A percentile compares a stretch with the other conserved stretches of the same genome.
These are phyloP conservation scores for Todiramphus chloris DNA, from an alignment of 2,113 vertebrate species.

Conservation along the genomic window DNA sequence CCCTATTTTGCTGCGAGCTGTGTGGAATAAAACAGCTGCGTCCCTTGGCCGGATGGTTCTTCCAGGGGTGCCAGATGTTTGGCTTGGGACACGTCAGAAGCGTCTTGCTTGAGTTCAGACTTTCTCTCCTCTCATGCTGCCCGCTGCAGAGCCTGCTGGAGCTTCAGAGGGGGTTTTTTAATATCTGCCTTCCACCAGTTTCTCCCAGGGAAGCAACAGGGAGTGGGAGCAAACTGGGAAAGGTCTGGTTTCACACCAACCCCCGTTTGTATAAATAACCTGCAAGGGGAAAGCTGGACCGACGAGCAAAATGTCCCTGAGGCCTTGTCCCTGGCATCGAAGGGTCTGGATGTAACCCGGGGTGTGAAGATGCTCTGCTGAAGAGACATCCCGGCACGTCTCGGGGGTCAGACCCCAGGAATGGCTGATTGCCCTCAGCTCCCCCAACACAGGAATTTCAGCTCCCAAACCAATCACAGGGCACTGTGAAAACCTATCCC, in stretches of 20 bases:
- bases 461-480: fast-evolving
- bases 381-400: not conserved
- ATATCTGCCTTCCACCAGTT: not conserved
- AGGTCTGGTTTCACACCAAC: not conserved
- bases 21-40: constrained; percentile 40
- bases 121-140: not conserved
- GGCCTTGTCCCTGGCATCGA: not conserved
- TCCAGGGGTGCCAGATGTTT: constrained; percentile 66
- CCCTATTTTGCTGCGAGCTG: not conserved
- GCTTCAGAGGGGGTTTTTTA: not conserved
- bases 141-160: not conserved
- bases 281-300: not conserved
- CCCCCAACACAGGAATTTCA: fast-evolving
- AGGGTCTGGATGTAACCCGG: not conserved
- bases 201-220: not conserved
- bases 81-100: constrained; percentile 54
- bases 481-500: not conserved
- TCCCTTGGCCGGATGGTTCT: constrained; percentile 38
- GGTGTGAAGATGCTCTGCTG: fast-evolving
- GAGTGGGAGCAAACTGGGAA: not conserved
- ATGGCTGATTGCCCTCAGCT: not conserved
- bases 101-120: not conserved
- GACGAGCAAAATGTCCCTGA: not conserved
- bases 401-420: not conserved
- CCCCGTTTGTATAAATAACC: not conserved